These are phyloP conservation scores for Willisornis vidua DNA, from an alignment of 2,113 vertebrate genomes.

Conservation along the genomic window DNA sequence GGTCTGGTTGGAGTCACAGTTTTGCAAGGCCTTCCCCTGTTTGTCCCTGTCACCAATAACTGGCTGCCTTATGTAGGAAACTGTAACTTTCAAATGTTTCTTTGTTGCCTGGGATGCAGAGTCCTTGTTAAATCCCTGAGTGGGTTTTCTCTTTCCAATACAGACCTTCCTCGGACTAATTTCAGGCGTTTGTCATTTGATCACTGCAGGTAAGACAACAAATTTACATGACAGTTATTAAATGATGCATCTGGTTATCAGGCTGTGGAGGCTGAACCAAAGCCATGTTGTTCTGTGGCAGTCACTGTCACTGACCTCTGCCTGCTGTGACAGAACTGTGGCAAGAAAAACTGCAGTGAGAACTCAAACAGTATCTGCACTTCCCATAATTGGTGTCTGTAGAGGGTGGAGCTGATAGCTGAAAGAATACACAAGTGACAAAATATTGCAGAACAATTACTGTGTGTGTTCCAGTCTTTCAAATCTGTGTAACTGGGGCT, in stretches of 20 bases:
- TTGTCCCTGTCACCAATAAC: not conserved
- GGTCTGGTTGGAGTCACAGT: fast-evolving
- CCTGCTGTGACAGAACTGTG: not conserved
- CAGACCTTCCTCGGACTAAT: conserved; percentile 88
- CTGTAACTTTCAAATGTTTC: not conserved
- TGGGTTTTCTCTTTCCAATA: not conserved
- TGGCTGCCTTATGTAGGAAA: not conserved
- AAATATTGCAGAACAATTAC: not conserved
- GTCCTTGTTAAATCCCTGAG: not conserved
- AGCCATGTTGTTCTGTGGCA: not conserved
- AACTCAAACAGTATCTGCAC: not conserved
- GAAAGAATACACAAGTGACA: not conserved
- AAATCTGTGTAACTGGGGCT: not conserved
- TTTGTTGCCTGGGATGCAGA: not conserved
- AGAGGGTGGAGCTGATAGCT: not conserved
- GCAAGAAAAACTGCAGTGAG: not conserved
- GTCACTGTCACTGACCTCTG: not conserved
- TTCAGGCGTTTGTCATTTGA: conserved; percentile 94
- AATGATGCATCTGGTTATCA: fast-evolving
- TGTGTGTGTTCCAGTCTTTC: fast-evolving
- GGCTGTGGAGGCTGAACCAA: not conserved
- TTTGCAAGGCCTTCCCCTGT: not conserved
- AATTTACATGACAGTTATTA: not conserved
- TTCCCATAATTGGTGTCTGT: not conserved
- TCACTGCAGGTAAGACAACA: conserved; percentile 89